Base-by-base conservation (phyloP, 2,888 invertebrate genomes). In the Silvanus unidentatus region DNA sequence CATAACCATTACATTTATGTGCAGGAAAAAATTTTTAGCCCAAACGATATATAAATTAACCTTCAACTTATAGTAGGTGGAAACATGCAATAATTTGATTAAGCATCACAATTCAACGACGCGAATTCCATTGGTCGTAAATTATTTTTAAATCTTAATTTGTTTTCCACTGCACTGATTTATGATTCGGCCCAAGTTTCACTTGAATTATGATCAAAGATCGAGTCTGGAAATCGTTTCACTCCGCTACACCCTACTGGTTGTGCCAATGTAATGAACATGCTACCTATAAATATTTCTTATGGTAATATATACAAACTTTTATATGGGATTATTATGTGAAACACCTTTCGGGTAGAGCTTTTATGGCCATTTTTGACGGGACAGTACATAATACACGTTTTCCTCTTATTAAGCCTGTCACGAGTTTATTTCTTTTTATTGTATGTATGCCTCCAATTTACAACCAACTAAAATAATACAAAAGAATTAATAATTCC, bases 281-380 rank as follows among this genome's bases (percentile, higher is more conserved):
- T 54, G 51, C 55, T 44, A 48, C 48, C 44, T 52, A 57, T 61
- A 61, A 62, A 62, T 61, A 54, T 53, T 47, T 22, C 52, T 55
- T 58, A 58, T 53, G 57, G 55, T 58, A 58, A 59, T 57, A 55
- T 57, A 56, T 53, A 60, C 58, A 59, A 60, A 59, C 59, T 60
- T 60, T 60, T 59, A 22, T 22, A 61, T 57, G 53, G 50, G 56
- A 52, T 60, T 58, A 62, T 59, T 58, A 60, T 55, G 53, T 55
- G 52, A 54, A 42, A 54, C 55, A 58, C 55, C 57, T 60, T 59
- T 60, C 32, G 32, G 32, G 6, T 22, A 5, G 22, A 22, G 22
- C 22, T 22, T 22, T 22, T 22, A 22, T 22, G 22, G 22, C 22
- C 3, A 22, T 22, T 22, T 22, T 22, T 8, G 22, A 22, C 22